These are phyloP conservation scores for Sapajus apella DNA, from an alignment of 2,113 vertebrate genomes.

Conservation along the genomic window DNA sequence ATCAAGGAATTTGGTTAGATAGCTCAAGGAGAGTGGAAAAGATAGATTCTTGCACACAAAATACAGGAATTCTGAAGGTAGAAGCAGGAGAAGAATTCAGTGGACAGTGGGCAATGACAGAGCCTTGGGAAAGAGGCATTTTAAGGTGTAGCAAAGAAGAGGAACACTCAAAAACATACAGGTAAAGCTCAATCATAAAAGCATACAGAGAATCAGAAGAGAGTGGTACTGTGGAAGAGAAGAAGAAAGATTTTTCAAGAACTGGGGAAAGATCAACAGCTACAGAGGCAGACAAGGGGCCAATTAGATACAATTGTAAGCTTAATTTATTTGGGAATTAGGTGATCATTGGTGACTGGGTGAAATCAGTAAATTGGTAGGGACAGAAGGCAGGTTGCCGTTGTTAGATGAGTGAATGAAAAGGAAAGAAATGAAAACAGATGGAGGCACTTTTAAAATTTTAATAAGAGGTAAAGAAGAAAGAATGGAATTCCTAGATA, in stretches of 20 bases:
- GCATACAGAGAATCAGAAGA: background rate
- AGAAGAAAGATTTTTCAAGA: background rate
- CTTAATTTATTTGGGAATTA: background rate
- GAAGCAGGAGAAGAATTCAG: background rate
- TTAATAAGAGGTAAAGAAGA: background rate
- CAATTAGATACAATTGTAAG: background rate
- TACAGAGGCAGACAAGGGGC: background rate
- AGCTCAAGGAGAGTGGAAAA: background rate
- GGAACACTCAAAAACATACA: background rate
- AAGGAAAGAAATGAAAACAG: background rate
- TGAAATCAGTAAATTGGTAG: background rate
- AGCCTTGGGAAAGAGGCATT: background rate
- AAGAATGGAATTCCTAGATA: background rate
- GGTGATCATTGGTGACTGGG: background rate
- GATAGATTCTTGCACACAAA: background rate
- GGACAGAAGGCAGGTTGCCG: background rate
- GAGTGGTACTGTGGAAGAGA: background rate
- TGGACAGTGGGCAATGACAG: background rate
- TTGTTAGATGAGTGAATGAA: background rate
- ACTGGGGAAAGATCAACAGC: background rate
- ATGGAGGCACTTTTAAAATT: background rate
- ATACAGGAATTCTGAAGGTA: background rate
- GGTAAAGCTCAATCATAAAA: background rate
- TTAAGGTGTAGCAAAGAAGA: background rate
- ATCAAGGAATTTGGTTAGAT: background rate